phyloP scores from a whole-genome alignment of 1,140 invertebrate species.

The Drosophila erecta region DNA sequence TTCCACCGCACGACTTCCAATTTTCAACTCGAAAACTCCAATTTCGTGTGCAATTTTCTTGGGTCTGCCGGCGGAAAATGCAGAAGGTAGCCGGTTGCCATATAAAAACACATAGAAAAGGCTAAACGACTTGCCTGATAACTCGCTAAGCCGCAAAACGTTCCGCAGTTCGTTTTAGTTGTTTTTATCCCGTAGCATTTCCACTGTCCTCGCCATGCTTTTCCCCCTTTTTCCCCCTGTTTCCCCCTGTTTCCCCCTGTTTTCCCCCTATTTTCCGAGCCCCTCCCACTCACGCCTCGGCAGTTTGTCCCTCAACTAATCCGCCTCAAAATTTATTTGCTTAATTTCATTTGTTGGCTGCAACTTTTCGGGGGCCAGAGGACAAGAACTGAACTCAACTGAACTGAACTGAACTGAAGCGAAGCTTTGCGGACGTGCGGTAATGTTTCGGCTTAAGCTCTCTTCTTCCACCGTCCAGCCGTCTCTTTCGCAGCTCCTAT shows the following conservation, averaged over 20 bases:
- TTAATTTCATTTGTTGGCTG: constrained; percentile 80
- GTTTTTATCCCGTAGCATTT: background rate
- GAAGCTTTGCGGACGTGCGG: constrained; percentile 59
- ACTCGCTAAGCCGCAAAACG: constrained; percentile 76
- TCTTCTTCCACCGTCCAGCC: constrained; percentile 13
- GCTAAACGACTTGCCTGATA: constrained; percentile 65
- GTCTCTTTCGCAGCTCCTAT: background rate
- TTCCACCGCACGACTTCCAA: constrained; percentile 35
- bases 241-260: background rate
- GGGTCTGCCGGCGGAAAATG: constrained; percentile 15
- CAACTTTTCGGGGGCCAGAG: constrained; percentile 40
- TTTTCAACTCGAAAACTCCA: constrained; percentile 65
- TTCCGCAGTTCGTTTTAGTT: constrained; percentile 49
- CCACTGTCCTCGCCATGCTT: background rate
- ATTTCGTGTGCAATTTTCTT: constrained; percentile 67
- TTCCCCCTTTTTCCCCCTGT: background rate
- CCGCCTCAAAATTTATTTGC: constrained; percentile 80
- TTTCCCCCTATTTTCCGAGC: background rate
- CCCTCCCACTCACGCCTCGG: constrained; percentile 2
- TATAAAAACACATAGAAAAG: constrained; percentile 38
- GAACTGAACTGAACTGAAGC: constrained; percentile 16
- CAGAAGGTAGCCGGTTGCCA: constrained; percentile 25
- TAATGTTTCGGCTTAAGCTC: constrained; percentile 76
- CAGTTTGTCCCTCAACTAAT: constrained; percentile 54
- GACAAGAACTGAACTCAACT: background rate